Base-by-base conservation (phyloP, 2,888 invertebrate genomes). In the Gonocerus acuteangulatus region DNA sequence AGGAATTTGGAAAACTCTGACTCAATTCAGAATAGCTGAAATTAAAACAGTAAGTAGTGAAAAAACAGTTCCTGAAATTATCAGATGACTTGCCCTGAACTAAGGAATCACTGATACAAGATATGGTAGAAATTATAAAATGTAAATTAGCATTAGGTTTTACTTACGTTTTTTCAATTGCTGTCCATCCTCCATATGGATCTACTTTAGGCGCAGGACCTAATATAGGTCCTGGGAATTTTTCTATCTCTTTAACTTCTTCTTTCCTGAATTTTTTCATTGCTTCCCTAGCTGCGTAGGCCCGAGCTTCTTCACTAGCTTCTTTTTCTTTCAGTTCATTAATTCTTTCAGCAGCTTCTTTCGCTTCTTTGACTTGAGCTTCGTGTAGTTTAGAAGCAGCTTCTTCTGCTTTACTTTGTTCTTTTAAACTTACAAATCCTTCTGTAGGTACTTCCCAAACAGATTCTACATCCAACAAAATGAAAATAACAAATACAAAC, bases 381-480 rank as follows among this genome's bases (percentile, higher is more conserved):
- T n/a, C n/a, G 73, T 61, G 72, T 68, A 62, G 72, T 74, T 60
- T 73, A 71, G 13, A 77, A 22, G 48, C 45, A 19, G 39, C 71
- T 77, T 74, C 45, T 74, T 71, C 47, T 73, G 73, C 9, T 67
- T 78, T 72, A 48, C 78, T 76, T 65, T 78, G 76, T 23, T 79
- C 74, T 57, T 70, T 80, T 73, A 87, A 60, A 19, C 65, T 58
- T 39, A 86, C 72, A 71, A 78, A 89, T 11, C 87, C 87, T 72
- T 85, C 87, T 52, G 76, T 75, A 0, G 92, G 91, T 7, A 82
- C 74, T 65, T 85, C 82, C 88, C 88, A 90, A 1, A 81, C 79
- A 0, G 89, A 84, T 75, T 87, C 90, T 87, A 70, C 52, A 77
- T 76, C n/a, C n/a, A n/a, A n/a, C n/a, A 49, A 49, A 11, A 11